A percentile compares a stretch with the other conserved stretches of the same genome.
phyloP scores from a whole-genome alignment of 2,113 vertebrate genomes.

The Ageneiosus marmoratus region DNA sequence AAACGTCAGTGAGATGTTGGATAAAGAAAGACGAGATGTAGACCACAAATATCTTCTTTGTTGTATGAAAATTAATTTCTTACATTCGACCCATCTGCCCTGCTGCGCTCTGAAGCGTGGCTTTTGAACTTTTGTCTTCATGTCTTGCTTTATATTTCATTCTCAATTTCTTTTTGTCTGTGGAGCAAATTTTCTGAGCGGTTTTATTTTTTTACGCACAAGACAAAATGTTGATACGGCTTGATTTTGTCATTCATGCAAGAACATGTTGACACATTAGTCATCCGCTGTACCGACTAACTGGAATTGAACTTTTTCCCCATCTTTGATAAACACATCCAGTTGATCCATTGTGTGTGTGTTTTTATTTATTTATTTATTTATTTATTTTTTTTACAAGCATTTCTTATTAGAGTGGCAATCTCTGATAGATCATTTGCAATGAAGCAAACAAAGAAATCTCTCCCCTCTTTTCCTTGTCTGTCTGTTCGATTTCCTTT shows the following conservation, averaged over 20 bases:
- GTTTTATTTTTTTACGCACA: background rate
- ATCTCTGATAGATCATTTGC: background rate
- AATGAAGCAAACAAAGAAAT: background rate
- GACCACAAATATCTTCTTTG: slow-evolving; percentile 30
- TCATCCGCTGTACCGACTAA: background rate
- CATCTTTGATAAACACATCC: background rate
- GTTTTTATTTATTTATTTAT: no score
- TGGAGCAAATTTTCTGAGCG: background rate
- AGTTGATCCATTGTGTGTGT: background rate
- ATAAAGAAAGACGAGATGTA: slow-evolving; percentile 21
- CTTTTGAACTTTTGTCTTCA: slow-evolving; percentile 24
- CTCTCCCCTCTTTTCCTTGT: background rate
- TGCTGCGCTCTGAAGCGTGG: background rate
- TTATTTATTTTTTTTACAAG: no score
- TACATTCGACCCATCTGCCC: slow-evolving; percentile 28
- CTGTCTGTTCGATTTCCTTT: background rate
- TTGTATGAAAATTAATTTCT: slow-evolving; percentile 53
- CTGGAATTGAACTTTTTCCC: no score
- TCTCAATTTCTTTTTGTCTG: background rate
- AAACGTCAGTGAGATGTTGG: slow-evolving; percentile 20
- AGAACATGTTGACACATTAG: background rate
- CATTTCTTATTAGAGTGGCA: background rate
- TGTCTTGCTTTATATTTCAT: background rate
- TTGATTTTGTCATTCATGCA: background rate
- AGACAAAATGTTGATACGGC: background rate